phyloP scores from a whole-genome alignment of 2,113 vertebrate species.

The Podiceps cristatus region DNA sequence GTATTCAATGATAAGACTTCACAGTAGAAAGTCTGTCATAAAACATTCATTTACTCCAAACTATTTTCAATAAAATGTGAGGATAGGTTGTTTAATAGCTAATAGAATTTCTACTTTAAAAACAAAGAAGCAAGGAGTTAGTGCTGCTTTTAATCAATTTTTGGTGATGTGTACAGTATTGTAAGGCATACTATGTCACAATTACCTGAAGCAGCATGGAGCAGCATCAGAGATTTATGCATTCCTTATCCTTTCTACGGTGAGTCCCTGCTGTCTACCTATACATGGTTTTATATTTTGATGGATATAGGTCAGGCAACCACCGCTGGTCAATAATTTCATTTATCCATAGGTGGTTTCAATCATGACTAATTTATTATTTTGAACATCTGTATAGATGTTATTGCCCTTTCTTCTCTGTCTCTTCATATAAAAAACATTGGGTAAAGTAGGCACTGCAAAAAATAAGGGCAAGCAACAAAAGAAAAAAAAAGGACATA shows the following conservation, averaged over 20 bases:
- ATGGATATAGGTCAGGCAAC: constrained; percentile 65
- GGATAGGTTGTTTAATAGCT: neutral
- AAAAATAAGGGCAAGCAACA: neutral
- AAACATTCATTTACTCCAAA: neutral
- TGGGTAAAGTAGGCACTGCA: neutral
- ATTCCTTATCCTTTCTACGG: constrained; percentile 1
- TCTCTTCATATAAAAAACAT: neutral
- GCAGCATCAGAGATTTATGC: constrained; percentile 40
- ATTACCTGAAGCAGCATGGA: constrained; percentile 18
- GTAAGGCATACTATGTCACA: neutral
- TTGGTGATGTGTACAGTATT: neutral
- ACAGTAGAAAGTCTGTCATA: neutral
- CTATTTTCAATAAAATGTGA: neutral
- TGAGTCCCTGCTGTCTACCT: constrained; percentile 24
- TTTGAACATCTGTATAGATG: neutral
- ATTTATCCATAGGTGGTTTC: constrained; percentile 53
- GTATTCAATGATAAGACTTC: neutral
- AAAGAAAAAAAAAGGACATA: neutral
- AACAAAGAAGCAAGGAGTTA: neutral
- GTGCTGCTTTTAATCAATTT: neutral
- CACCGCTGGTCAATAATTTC: constrained; percentile 50
- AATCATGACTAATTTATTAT: constrained; percentile 37
- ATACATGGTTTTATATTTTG: constrained; percentile 61
- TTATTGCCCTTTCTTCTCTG: neutral
- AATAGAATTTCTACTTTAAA: neutral